Evolutionary conservation across 2,113 vertebrate species (phyloP).

Genomic region (Seriola dumerili): DNA sequence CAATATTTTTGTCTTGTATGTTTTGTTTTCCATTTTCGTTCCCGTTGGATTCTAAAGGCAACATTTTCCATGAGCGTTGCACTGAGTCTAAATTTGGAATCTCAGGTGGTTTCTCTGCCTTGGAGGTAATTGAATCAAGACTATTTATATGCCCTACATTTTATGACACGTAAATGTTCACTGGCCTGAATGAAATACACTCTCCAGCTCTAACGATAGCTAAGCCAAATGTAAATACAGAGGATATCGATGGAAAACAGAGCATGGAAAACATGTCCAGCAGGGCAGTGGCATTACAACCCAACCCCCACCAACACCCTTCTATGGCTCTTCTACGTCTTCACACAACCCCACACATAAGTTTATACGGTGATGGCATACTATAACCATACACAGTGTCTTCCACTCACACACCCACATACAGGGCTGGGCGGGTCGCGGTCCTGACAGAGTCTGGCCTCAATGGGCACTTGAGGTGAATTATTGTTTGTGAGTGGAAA

Average conservation of each 20-base stretch:
- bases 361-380: conserved; percentile 41
- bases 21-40: conserved; percentile 51
- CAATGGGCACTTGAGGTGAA: conserved; percentile 84
- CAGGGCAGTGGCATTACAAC: conserved; percentile 35
- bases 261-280: conserved; percentile 71
- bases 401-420: conserved; percentile 49
- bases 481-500: conserved; percentile 87
- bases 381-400: conserved; percentile 50
- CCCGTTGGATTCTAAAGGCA: conserved; percentile 29
- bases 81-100: conserved; percentile 66
- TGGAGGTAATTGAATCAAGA: conserved; percentile 73
- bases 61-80: conserved; percentile 52
- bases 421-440: conserved; percentile 67
- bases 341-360: conserved; percentile 34
- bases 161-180: conserved; percentile 78
- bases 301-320: conserved; percentile 41
- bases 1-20: conserved; percentile 27
- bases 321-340: conserved; percentile 36
- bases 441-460: conserved; percentile 64
- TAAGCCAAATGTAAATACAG: conserved; percentile 78
- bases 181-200: conserved; percentile 77
- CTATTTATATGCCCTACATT: conserved; percentile 76
- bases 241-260: conserved; percentile 78
- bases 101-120: conserved; percentile 74
- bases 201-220: conserved; percentile 55